These are phyloP conservation scores for Rhamnusium bicolor DNA, from an alignment of 2,888 invertebrate species.

Conservation along the genomic window DNA sequence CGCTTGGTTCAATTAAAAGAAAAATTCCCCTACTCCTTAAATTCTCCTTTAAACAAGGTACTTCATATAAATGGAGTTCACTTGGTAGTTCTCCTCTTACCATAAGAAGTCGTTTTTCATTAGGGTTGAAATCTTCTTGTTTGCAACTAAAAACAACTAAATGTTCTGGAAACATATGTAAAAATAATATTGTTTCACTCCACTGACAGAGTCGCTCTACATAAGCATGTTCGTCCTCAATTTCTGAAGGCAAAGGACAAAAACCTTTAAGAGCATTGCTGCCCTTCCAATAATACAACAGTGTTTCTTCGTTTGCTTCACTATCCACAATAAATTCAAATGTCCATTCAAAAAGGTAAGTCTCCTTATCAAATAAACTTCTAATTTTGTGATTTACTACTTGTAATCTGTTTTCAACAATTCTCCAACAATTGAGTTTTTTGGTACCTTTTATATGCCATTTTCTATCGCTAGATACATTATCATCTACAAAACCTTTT, in stretches of 20 bases:
- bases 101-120: constrained; percentile 50
- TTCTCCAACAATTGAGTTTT: constrained; percentile 50
- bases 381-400: constrained; percentile 37
- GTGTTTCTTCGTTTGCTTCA: constrained; percentile 33
- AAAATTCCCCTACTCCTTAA: constrained; percentile 56
- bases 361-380: constrained; percentile 51
- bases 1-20: constrained; percentile 47
- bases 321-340: constrained; percentile 47
- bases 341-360: constrained; percentile 55
- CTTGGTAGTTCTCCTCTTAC: constrained; percentile 52
- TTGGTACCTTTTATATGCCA: constrained; percentile 38
- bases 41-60: constrained; percentile 49
- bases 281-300: constrained; percentile 59
- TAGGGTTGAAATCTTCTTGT: constrained; percentile 41
- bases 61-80: constrained; percentile 58
- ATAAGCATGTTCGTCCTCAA: constrained; percentile 51
- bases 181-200: constrained; percentile 59
- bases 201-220: constrained; percentile 58
- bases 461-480: background rate
- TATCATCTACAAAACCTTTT: constrained; percentile 32
- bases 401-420: constrained; percentile 44
- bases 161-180: constrained; percentile 50
- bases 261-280: constrained; percentile 53
- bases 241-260: constrained; percentile 56
- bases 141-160: constrained; percentile 49